Conservation (phyloP, 2,113 vertebrate species). For the Uropsilus gracilis region DNA sequence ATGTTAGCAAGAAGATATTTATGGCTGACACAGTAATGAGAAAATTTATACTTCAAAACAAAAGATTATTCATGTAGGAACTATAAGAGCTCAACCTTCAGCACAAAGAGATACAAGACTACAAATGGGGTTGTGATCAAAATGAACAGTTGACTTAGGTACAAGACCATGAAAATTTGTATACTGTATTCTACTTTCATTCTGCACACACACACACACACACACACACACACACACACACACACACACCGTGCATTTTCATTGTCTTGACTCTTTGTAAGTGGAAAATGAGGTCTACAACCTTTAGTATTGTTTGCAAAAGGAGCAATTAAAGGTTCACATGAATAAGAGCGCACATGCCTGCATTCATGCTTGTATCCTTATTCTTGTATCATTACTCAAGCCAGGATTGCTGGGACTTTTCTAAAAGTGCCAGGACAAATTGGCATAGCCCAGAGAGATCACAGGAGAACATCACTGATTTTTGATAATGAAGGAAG, state of each 20-base stretch:
- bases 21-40: constrained; percentile 57
- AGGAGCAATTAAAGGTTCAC: neutral
- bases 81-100: constrained; percentile 6
- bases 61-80: constrained; percentile 39
- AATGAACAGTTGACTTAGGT: neutral
- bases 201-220: too few relatives aligned
- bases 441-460: neutral
- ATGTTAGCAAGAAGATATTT: constrained; percentile 69
- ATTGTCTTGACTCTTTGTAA: neutral
- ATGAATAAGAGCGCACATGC: neutral
- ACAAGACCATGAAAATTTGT: neutral
- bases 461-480: neutral
- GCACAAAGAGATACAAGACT: neutral
- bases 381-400: too few relatives aligned
- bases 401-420: neutral
- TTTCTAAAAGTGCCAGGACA: neutral
- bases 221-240: too few relatives aligned
- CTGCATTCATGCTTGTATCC: too few relatives aligned
- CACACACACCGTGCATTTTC: too few relatives aligned
- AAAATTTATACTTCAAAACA: constrained; percentile 57
- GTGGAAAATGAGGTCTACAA: neutral
- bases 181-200: too few relatives aligned
- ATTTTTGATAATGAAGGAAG: neutral
- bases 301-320: neutral
- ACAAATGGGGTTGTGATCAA: neutral